Percentiles rank a stretch among this genome's conserved stretches.
phyloP scores from a whole-genome alignment of 2,797 vertebrate species.

The Sternarchorhynchus goeldii region DNA sequence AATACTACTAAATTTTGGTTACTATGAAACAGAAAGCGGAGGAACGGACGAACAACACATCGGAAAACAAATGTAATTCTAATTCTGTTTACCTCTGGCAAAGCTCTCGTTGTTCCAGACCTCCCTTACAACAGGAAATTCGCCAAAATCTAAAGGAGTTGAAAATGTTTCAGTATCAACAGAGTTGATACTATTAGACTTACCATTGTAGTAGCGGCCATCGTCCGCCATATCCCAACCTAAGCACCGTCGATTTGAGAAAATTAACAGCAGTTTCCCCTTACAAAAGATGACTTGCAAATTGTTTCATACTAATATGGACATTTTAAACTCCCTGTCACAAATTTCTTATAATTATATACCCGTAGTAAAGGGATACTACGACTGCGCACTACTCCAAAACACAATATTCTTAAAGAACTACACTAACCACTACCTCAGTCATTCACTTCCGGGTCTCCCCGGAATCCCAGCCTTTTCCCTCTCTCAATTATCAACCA shows the following conservation, averaged over 20 bases:
- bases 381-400: neutral
- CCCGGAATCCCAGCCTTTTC: neutral
- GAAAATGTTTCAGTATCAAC: constrained; percentile 34
- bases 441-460: neutral
- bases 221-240: constrained; percentile 71
- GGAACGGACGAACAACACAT: neutral
- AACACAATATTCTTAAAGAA: neutral
- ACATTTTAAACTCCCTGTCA: neutral
- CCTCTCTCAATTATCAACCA: no score
- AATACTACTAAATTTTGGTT: no score
- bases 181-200: constrained; percentile 48
- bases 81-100: constrained; percentile 39
- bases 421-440: constrained; percentile 2
- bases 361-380: neutral
- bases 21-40: neutral
- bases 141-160: constrained; percentile 56
- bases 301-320: neutral
- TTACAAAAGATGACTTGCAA: neutral
- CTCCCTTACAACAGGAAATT: constrained; percentile 64
- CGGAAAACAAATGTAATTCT: neutral
- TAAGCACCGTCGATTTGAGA: constrained; percentile 15
- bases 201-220: constrained; percentile 75
- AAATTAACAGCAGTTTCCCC: neutral
- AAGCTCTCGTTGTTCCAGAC: constrained; percentile 59
- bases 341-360: neutral